A percentile compares a stretch with the other conserved stretches of the same genome.
These are phyloP conservation scores for Chydorus sphaericus DNA, from an alignment of 2,888 invertebrate species.

Conservation along the genomic window DNA sequence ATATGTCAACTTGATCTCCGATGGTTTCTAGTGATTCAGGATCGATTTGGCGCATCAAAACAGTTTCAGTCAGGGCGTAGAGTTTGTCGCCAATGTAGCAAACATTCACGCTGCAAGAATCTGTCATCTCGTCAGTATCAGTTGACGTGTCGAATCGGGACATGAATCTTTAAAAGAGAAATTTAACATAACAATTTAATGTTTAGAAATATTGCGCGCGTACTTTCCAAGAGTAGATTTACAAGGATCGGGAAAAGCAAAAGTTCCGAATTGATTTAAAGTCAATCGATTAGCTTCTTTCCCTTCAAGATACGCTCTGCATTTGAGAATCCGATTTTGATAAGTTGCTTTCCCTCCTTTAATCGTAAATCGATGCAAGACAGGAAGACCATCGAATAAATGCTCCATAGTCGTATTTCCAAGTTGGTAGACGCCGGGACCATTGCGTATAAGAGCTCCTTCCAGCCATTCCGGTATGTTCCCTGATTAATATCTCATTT, in stretches of 20 bases:
- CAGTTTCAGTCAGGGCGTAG: conserved; percentile 34
- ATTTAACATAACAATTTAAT: neutral
- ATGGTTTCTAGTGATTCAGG: conserved; percentile 30
- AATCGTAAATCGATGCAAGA: conserved; percentile 33
- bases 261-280: conserved; percentile 34
- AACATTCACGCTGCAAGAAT: conserved; percentile 34
- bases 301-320: conserved; percentile 31
- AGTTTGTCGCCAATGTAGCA: conserved; percentile 31
- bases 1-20: conserved; percentile 20
- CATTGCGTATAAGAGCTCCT: conserved; percentile 31
- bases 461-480: conserved; percentile 29
- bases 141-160: conserved; percentile 10
- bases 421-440: conserved; percentile 35
- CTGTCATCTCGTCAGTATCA: conserved; percentile 27
- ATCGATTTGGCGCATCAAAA: conserved; percentile 30
- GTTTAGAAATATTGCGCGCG: neutral
- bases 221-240: conserved; percentile 26
- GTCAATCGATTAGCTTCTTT: conserved; percentile 31
- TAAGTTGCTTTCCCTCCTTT: conserved; percentile 26
- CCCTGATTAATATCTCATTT: too few relatives aligned
- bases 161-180: conserved; percentile 24
- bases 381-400: conserved; percentile 34
- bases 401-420: conserved; percentile 30
- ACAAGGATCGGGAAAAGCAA: conserved; percentile 34
- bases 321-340: conserved; percentile 16